These are phyloP conservation scores for Puntigrus tetrazona DNA, from an alignment of 2,113 vertebrate species.

Conservation along the genomic window DNA sequence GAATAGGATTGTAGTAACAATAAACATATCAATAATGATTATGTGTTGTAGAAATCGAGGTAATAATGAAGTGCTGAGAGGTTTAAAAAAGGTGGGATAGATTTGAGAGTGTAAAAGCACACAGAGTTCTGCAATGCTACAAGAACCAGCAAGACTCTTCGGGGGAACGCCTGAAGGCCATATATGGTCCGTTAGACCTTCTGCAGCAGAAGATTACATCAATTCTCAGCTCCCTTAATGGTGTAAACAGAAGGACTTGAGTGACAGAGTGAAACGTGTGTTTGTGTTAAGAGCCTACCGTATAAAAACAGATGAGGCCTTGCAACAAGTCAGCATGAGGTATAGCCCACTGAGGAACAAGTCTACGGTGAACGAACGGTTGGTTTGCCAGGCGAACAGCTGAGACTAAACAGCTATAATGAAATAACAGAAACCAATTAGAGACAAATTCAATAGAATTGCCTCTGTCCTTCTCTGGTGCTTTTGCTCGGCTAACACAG, in stretches of 20 bases:
- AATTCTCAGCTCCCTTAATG: conserved; percentile 40
- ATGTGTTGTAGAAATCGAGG: background rate
- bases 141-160: conserved; percentile 25
- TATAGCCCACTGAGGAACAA: conserved; percentile 33
- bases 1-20: background rate
- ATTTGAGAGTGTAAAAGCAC: background rate
- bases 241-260: conserved; percentile 35
- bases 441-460: conserved; percentile 44
- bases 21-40: background rate
- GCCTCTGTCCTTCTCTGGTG: conserved; percentile 40
- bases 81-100: background rate
- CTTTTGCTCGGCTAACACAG: conserved; percentile 61
- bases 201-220: conserved; percentile 27
- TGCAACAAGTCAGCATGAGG: conserved; percentile 43
- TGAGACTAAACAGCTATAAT: conserved; percentile 69
- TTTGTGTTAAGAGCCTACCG: conserved; percentile 38
- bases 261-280: conserved; percentile 29
- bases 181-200: conserved; percentile 35
- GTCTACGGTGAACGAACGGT: conserved; percentile 39
- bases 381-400: conserved; percentile 67
- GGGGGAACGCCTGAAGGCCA: conserved; percentile 20
- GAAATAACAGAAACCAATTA: conserved; percentile 65
- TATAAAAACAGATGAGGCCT: conserved; percentile 46
- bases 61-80: background rate
- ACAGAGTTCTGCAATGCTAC: background rate